Evolutionary conservation across 64 coral and sea anemone genomes (phyloP).

Genomic region (Hydrozoanthus tunicans): DNA sequence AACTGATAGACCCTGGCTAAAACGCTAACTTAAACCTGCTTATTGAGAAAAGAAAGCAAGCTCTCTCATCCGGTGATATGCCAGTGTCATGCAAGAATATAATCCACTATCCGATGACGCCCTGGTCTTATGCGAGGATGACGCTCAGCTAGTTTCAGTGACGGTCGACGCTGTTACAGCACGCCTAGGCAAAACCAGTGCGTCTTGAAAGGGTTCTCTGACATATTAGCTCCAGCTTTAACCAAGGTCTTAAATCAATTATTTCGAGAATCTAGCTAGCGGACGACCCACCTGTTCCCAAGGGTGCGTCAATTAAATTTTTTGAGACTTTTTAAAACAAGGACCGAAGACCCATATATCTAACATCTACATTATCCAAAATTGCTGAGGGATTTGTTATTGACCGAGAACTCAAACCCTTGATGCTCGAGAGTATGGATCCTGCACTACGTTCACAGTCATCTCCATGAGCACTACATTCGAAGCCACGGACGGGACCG

Average conservation of each 20-base stretch:
- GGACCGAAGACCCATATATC: background rate
- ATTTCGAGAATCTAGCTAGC: background rate
- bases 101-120: constrained; percentile 7
- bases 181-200: constrained; percentile 2
- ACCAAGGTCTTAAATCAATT: constrained; percentile 1
- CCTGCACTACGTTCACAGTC: background rate
- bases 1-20: constrained; percentile 48
- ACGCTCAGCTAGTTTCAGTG: constrained; percentile 22
- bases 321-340: background rate
- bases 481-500: no score
- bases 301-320: background rate
- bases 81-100: background rate
- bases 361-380: background rate
- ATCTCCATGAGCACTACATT: background rate
- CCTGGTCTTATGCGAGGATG: constrained; percentile 17
- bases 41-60: constrained; percentile 27
- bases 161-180: background rate
- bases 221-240: constrained; percentile 2
- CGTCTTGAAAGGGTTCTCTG: background rate
- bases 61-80: constrained; percentile 28
- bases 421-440: background rate
- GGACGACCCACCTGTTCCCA: background rate
- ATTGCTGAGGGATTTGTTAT: background rate
- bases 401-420: background rate
- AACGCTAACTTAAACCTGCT: constrained; percentile 50